Evolutionary conservation across 2,888 invertebrate species (phyloP), one percentile per base, ranked within the genome.

Genomic region (Yponomeuta cagnagella): DNA sequence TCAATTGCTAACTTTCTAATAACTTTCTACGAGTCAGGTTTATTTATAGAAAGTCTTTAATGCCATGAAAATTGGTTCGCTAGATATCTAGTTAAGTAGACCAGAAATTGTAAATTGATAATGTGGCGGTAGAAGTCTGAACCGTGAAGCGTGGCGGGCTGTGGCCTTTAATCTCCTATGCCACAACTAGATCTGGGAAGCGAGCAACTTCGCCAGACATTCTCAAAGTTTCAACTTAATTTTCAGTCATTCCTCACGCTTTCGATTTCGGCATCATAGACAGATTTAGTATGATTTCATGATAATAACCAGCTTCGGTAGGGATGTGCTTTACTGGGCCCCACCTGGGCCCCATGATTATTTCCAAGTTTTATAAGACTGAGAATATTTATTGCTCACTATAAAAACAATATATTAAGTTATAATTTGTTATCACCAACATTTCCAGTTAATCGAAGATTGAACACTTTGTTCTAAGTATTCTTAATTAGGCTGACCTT

Each of bases 161-260:
- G 64, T 66, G 66, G 58, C 71, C 64, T 68, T 71, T 72, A 73
- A 73, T 73, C 72, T 70, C 70, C 68, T 63, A 66, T 72, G 71
- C 72, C 73, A 68, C 71, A 72, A 72, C 73, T 74, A 73, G 73
- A 75, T 76, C 75, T 77, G 69, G 73, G 72, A 71, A 73, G 80
- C 79, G 85, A 75, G 76, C 77, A 81, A 80, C 80, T 80, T 79
- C 78, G 77, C 63, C 52, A 71, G 70, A 58, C 68, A 71, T 71
- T 72, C 58, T 77, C 79, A 78, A 84, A 86, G 83, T 83, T 85
- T 86, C 84, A 85, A 86, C 85, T 86, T 83, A 77, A 83, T 87
- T 86, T 79, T 78, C 74, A 79, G 78, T 78, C 77, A 76, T 5
- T n/a, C 33, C 10, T 3, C 23, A 43, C 43, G 23, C 64, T 70